Base-by-base conservation (phyloP, 2,888 invertebrate genomes). In the Pristionchus mayeri region DNA sequence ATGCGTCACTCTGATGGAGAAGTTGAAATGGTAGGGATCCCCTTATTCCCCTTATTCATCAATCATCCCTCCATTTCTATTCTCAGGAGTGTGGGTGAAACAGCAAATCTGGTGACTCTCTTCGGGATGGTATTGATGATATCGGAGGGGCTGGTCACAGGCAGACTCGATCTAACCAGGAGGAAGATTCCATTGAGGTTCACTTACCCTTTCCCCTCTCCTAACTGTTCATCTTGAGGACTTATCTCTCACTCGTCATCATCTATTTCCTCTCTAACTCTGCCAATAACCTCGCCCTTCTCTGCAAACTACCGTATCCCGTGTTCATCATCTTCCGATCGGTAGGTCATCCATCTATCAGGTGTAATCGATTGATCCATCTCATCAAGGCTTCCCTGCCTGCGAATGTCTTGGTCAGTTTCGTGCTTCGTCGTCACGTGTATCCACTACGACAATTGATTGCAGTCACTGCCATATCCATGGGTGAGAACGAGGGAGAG, bases 301-400 rank as follows among this genome's bases (percentile, higher is more conserved):
- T 52, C 9, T 54, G 48, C 16, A 48, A 34, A 48, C 24, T 71
- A 50, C 71, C 83, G 34, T 83, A 83, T 83, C 98, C 98, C 0
- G 94, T 98, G 76, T 98, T 98, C 93, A 98, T 98, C 96, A 98
- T 99, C 93, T 98, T 98, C 93, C 95, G 98, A 94, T 96, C 98
- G 85, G 96, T 96, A 94, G 95, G 95, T 93, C n/a, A 48, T 52
- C 7, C 75, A 3, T n/a, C 34, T 3, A 11, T 63, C 2, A 18
- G n/a, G n/a, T n/a, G 6, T 18, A 13, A 3, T 34, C 34, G 27
- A 34, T 7, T 3, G 34, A 3, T 27, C 7, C 7, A 4, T 63
- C 16, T 30, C 34, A 63, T 67, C 37, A 24, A 82, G 81, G 81
- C 60, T 0, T 82, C 81, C 21, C 81, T 82, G 16, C 60, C 81